These are phyloP conservation scores for Caracal caracal DNA, from an alignment of 2,113 vertebrate genomes.

Conservation along the genomic window DNA sequence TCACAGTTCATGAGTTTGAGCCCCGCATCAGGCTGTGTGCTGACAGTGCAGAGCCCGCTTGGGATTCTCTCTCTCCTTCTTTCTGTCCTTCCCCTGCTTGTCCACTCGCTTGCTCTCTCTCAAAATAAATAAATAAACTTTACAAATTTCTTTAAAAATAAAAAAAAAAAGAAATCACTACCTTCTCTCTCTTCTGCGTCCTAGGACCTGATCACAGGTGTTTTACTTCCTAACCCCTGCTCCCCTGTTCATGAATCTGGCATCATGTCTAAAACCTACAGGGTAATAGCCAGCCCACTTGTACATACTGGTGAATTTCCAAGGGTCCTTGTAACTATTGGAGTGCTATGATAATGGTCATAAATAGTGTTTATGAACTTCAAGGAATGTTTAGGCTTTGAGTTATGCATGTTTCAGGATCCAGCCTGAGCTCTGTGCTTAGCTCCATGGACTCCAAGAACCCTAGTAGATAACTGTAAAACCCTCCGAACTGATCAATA, in stretches of 20 bases:
- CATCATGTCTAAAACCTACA: background rate
- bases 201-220: background rate
- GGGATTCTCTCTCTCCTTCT: too few relatives aligned
- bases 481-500: background rate
- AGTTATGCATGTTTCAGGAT: background rate
- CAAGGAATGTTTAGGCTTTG: background rate
- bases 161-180: background rate
- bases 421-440: background rate
- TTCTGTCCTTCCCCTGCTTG: too few relatives aligned
- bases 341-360: background rate
- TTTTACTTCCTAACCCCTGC: background rate
- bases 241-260: background rate
- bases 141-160: too few relatives aligned
- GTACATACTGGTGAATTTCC: background rate
- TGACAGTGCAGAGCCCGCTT: too few relatives aligned
- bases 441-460: background rate
- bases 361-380: background rate
- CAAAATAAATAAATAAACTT: too few relatives aligned
- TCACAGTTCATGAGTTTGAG: too few relatives aligned
- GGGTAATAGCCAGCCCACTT: fast-evolving
- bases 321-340: background rate
- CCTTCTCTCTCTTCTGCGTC: background rate
- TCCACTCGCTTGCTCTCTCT: too few relatives aligned
- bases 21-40: too few relatives aligned
- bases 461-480: background rate